Evolutionary conservation across 2,113 vertebrate species (phyloP).

Genomic region (Nesogale talazaci): DNA sequence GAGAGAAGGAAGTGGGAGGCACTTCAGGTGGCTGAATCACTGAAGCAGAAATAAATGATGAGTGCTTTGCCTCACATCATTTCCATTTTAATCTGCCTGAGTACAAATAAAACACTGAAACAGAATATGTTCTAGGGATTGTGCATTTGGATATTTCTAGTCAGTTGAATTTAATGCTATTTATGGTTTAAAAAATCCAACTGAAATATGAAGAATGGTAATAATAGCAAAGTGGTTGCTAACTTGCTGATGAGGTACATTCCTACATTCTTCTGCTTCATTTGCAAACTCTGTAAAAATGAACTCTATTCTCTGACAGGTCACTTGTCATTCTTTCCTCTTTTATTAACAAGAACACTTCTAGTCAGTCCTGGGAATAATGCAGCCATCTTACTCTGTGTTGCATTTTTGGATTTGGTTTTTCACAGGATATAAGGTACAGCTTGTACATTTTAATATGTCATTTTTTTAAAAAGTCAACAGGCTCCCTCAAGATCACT

Average conservation of each 20-base stretch:
- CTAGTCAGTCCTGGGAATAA: not conserved
- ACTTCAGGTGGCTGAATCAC: not conserved
- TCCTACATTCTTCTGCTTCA: slow-evolving; percentile 51
- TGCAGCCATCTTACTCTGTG: slow-evolving; percentile 26
- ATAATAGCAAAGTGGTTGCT: not conserved
- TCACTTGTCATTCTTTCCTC: slow-evolving; percentile 63
- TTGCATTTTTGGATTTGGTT: not conserved
- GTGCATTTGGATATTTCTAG: slow-evolving; percentile 9
- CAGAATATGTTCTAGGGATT: not conserved
- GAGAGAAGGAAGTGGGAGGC: too few relatives aligned
- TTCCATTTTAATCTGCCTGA: slow-evolving; percentile 65
- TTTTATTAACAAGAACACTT: slow-evolving; percentile 52
- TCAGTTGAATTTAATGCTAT: slow-evolving; percentile 47
- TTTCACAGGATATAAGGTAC: slow-evolving; percentile 44
- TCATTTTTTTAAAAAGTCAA: slow-evolving; percentile 45
- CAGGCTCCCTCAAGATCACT: not conserved
- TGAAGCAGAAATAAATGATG: slow-evolving; percentile 39
- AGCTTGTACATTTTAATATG: slow-evolving; percentile 27
- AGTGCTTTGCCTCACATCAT: slow-evolving; percentile 38
- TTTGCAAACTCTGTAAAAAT: slow-evolving; percentile 53
- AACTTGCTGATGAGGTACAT: slow-evolving; percentile 51
- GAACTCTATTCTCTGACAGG: slow-evolving; percentile 40
- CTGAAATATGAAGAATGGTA: slow-evolving; percentile 21
- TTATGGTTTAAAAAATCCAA: slow-evolving; percentile 42
- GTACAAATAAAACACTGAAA: slow-evolving; percentile 64